Percentiles rank a stretch among this genome's conserved stretches.
These are phyloP conservation scores for Coleophora deauratella DNA, from an alignment of 2,888 invertebrate genomes.

Conservation along the genomic window DNA sequence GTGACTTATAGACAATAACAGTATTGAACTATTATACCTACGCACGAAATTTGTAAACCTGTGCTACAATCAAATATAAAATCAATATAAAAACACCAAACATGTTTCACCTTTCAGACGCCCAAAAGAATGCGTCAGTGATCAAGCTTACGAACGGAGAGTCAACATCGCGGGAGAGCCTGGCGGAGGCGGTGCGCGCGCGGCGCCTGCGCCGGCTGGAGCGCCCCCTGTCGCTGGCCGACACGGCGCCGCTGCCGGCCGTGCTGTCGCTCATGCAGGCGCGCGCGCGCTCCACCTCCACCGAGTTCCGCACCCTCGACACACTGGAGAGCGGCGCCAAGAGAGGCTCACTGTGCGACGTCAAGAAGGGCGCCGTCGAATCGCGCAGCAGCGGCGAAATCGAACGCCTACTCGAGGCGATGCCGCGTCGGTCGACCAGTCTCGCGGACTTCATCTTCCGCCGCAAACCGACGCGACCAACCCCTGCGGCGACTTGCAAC, in stretches of 20 bases:
- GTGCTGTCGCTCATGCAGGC: slow-evolving; percentile 34
- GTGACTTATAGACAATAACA: too few relatives aligned
- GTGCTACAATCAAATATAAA: too few relatives aligned
- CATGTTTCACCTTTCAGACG: background rate
- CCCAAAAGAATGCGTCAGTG: background rate
- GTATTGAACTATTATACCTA: too few relatives aligned
- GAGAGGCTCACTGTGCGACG: slow-evolving; percentile 26
- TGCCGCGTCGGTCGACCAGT: slow-evolving; percentile 32
- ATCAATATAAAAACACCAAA: too few relatives aligned
- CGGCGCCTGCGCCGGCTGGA: slow-evolving; percentile 39
- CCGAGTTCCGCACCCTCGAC: slow-evolving; percentile 16
- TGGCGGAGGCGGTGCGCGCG: slow-evolving; percentile 42
- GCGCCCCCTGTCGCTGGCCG: slow-evolving; percentile 50
- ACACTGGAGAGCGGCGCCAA: slow-evolving; percentile 16
- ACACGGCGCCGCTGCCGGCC: slow-evolving; percentile 29
- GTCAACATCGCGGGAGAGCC: slow-evolving; percentile 37
- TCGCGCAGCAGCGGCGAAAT: slow-evolving; percentile 36
- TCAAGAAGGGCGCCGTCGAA: slow-evolving; percentile 20
- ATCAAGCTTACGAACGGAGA: background rate
- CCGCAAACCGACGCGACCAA: slow-evolving; percentile 13
- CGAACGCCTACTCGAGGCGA: slow-evolving; percentile 23
- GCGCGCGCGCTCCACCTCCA: slow-evolving; percentile 38
- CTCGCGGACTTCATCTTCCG: slow-evolving; percentile 29
- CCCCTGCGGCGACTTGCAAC: slow-evolving; percentile 15
- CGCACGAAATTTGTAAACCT: too few relatives aligned